A percentile compares a stretch with the other conserved stretches of the same genome.
Conservation (phyloP, 2,888 invertebrate species). For the Microctonus hyperodae region DNA sequence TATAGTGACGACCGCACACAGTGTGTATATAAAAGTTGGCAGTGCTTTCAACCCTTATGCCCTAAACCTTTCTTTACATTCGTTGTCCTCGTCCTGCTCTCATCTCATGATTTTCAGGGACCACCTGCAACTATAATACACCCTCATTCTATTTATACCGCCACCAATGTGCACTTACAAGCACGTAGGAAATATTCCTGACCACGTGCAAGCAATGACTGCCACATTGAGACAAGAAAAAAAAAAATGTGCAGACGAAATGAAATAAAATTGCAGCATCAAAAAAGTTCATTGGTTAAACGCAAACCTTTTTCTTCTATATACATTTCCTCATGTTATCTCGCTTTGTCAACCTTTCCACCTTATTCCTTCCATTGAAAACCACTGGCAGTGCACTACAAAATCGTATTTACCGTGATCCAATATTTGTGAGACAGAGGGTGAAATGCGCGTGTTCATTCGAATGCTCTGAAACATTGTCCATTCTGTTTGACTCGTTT, state of each 20-base stretch:
- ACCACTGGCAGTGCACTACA: background rate
- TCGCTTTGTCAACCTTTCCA: background rate
- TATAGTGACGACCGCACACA: slow-evolving; percentile 3
- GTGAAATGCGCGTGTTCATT: slow-evolving; percentile 13
- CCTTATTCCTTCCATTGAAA: background rate
- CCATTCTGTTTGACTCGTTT: slow-evolving; percentile 47
- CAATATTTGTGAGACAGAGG: slow-evolving; percentile 40
- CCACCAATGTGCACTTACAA: background rate
- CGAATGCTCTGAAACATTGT: slow-evolving; percentile 40
- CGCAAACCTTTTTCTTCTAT: background rate
- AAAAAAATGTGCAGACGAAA: background rate
- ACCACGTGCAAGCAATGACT: slow-evolving; percentile 11
- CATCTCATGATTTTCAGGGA: slow-evolving; percentile 8
- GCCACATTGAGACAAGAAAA: background rate
- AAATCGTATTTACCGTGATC: slow-evolving; percentile 40
- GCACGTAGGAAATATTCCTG: background rate
- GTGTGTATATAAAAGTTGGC: slow-evolving; percentile 8
- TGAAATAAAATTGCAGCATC: background rate
- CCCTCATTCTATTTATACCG: background rate
- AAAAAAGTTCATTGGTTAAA: background rate
- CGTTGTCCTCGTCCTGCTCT: background rate
- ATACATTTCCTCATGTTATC: too few relatives aligned
- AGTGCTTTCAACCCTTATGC: slow-evolving; percentile 12
- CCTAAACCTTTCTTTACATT: background rate
- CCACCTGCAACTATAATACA: slow-evolving; percentile 16